Percentiles rank a stretch among this genome's conserved stretches.
Conservation (phyloP, 2,797 vertebrate genomes). For the Sarcoramphus papa region DNA sequence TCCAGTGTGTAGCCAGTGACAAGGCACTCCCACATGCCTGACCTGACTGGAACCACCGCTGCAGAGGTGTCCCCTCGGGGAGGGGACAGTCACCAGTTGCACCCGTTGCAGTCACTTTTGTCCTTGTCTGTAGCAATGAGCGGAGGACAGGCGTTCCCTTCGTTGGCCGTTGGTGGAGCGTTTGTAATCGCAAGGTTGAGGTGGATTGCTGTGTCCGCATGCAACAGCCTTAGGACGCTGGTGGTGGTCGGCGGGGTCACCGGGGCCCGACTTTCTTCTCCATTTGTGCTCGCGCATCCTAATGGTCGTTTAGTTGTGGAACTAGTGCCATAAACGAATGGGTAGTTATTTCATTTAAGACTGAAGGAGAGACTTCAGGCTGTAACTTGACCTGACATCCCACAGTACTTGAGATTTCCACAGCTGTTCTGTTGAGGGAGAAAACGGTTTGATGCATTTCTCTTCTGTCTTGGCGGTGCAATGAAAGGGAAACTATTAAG, state of each 20-base stretch:
- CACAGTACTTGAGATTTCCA: background rate
- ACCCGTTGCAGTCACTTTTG: background rate
- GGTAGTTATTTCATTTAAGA: background rate
- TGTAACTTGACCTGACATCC: background rate
- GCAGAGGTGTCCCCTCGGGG: background rate
- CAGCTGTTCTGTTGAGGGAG: background rate
- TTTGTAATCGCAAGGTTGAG: background rate
- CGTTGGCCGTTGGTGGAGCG: background rate
- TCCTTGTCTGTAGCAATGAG: background rate
- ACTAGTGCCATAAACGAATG: background rate
- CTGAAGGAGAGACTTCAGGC: slow-evolving; percentile 17
- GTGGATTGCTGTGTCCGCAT: background rate
- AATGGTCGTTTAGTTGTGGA: background rate
- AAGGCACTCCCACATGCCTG: fast-evolving
- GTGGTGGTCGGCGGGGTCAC: background rate
- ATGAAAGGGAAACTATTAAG: background rate
- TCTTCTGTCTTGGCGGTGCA: background rate
- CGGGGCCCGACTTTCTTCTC: background rate
- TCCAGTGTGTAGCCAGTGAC: background rate
- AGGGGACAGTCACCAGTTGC: background rate
- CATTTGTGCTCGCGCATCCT: background rate
- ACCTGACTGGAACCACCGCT: background rate
- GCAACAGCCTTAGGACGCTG: background rate
- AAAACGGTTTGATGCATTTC: background rate
- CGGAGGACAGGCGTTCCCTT: background rate